Evolutionary conservation across 1,140 invertebrate genomes (phyloP).

Genomic region (Heliconius hewitsoni): DNA sequence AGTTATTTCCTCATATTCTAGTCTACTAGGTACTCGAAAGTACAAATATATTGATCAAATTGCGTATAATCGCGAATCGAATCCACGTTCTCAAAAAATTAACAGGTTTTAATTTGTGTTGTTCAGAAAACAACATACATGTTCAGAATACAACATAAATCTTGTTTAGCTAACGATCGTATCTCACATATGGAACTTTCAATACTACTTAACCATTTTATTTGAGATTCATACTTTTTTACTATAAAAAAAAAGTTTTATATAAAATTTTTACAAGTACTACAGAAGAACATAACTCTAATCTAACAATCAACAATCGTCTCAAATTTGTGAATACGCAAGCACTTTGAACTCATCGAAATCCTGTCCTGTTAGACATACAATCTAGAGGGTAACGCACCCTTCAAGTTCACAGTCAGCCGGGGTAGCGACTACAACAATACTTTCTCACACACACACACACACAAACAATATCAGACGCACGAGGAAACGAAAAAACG

Average conservation of each 20-base stretch:
- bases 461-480: conserved; percentile 34
- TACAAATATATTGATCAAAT: no score
- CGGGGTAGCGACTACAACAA: conserved; percentile 49
- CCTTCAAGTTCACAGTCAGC: conserved; percentile 65
- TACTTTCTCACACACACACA: conserved; percentile 46
- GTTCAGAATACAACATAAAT: no score
- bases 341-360: conserved; percentile 16
- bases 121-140: no score
- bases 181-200: no score
- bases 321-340: not conserved
- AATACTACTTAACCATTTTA: no score
- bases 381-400: conserved; percentile 66
- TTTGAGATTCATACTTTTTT: not conserved
- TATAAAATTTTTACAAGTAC: not conserved
- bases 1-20: no score
- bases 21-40: no score
- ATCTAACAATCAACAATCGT: not conserved
- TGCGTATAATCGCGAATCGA: no score
- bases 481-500: conserved; percentile 9
- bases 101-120: no score
- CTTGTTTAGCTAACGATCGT: no score
- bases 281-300: not conserved
- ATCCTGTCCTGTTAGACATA: not conserved
- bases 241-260: not conserved
- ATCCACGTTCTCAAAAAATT: no score